A percentile compares a stretch with the other conserved stretches of the same genome.
Conservation (phyloP, 2,888 invertebrate species). For the Bedellia somnulentella region DNA sequence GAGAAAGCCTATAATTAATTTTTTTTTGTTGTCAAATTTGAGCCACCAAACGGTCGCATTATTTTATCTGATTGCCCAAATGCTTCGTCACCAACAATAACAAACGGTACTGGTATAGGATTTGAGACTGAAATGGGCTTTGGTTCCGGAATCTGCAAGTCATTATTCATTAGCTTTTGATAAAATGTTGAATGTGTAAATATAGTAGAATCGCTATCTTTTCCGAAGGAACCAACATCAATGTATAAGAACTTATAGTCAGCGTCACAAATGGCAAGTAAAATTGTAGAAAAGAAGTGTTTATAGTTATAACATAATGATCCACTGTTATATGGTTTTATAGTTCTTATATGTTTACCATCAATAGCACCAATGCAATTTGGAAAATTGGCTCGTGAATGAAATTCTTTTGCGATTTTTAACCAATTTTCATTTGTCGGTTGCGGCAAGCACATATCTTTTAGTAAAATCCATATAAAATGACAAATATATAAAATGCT, state of each 20-base stretch:
- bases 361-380: constrained; percentile 11
- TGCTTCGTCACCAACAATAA: constrained; percentile 9
- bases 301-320: constrained; percentile 11
- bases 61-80: constrained; percentile 11
- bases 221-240: constrained; percentile 12
- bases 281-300: constrained; percentile 8
- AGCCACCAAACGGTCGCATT: constrained; percentile 5
- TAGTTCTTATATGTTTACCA: constrained; percentile 11
- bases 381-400: constrained; percentile 10
- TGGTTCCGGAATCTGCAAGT: constrained; percentile 11
- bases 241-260: constrained; percentile 11
- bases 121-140: constrained; percentile 10
- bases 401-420: constrained; percentile 14
- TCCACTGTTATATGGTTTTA: constrained; percentile 5
- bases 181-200: constrained; percentile 7
- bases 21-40: constrained; percentile 10
- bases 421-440: constrained; percentile 14
- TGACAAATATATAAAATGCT: too few species aligned
- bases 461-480: constrained; percentile 13
- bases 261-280: constrained; percentile 9
- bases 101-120: constrained; percentile 6
- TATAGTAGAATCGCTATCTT: constrained; percentile 12
- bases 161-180: constrained; percentile 9
- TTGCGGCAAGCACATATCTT: constrained; percentile 9
- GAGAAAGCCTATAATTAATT: constrained; percentile 12